Conservation (phyloP, 2,888 invertebrate species). For the Stegana nigrithorax region DNA sequence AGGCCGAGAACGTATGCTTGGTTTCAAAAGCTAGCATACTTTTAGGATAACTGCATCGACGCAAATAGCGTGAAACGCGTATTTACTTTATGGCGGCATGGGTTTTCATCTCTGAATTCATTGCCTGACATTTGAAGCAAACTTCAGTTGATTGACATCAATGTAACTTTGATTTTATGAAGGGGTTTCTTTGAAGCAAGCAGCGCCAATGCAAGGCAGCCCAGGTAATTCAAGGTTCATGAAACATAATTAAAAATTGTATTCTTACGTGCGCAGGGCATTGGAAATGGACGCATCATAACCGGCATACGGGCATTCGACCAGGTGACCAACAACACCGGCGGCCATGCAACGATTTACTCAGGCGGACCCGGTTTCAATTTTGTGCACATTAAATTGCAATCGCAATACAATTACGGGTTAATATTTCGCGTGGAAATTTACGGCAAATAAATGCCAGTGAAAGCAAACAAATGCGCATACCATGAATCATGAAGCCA, state of each 20-base stretch:
- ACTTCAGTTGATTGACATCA: no score
- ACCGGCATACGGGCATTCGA: conserved; percentile 64
- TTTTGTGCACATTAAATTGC: conserved; percentile 63
- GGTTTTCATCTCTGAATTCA: no score
- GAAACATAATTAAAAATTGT: neutral
- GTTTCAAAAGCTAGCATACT: no score
- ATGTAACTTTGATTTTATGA: neutral
- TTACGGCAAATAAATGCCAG: conserved; percentile 55
- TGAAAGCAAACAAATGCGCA: neutral
- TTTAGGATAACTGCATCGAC: no score
- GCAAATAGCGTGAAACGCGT: no score
- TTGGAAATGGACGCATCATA: conserved; percentile 61
- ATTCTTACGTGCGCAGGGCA: conserved; percentile 38
- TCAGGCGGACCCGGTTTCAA: conserved; percentile 65
- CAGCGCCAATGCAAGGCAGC: neutral
- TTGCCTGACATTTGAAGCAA: no score
- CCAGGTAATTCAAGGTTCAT: neutral
- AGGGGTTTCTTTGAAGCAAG: neutral
- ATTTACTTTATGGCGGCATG: no score
- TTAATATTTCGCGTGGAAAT: conserved; percentile 63
- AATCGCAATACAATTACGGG: conserved; percentile 64
- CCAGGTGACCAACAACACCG: conserved; percentile 64
- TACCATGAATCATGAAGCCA: neutral
- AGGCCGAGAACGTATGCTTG: no score
- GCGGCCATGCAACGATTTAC: conserved; percentile 64